Evolutionary conservation across 2,797 vertebrate species (phyloP), one percentile per base, ranked within the genome.

Genomic region (Tinamus major): DNA sequence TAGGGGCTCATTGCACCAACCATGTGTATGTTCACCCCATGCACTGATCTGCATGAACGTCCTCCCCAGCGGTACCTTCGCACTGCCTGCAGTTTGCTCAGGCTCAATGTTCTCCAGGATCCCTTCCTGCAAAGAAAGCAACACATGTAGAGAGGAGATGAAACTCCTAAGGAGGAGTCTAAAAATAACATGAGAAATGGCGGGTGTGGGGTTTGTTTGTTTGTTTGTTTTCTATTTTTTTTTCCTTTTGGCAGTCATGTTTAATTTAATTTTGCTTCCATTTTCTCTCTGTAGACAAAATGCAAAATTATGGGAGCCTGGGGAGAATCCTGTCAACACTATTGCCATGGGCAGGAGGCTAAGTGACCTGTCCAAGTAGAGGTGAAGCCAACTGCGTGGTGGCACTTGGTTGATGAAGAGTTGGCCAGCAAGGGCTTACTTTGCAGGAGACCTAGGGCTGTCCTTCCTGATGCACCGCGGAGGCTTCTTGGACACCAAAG

Each of bases 391-490:
- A 27, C 20, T 26, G 23, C 4, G 19, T 6, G 37, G 23, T 19
- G 41, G 63, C 5, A 21, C 8, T 27, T 48, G 53, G 26, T 13
- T 41, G 58, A 29, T 8, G 33, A 75, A 19, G 58, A 31, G 31
- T 29, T 76, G 42, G 49, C 31, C 18, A 51, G 33, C 27, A 48
- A 55, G 55, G 24, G 14, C 29, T 68, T 49, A 33, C 41, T 44
- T 26, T 69, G 41, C 62, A 13, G 12, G 33, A 80, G 39, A 33
- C 26, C 21, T 42, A 46, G 33, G 15, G 35, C 6, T 69, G 63
- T 24, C 15, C 39, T 13, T 37, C 2, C 0, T 21, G 35, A 17
- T 5, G 31, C 10, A 41, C 0, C 0, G 27, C 9, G 56, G 27
- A 49, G 13, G n/a, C 33, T 74, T 62, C 37, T 24, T 44, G 48